phyloP scores from a whole-genome alignment of 2,888 invertebrate genomes.

The Melangyna quadrimaculata region DNA sequence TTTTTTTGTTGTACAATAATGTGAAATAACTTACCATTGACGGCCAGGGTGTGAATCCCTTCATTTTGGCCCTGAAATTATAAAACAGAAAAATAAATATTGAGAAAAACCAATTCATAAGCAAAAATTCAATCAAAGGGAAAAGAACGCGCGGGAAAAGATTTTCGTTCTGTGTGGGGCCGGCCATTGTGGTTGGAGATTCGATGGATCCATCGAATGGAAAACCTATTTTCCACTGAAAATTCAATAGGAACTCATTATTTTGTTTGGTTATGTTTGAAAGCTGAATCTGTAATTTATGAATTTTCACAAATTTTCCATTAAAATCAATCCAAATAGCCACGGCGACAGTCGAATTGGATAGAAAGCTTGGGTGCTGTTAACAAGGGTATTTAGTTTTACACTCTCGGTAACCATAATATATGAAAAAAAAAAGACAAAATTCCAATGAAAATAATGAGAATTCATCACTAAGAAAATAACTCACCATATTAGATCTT shows the following conservation, averaged over 20 bases:
- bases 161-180: conserved; percentile 19
- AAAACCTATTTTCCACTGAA: neutral
- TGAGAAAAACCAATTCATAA: neutral
- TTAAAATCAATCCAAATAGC: conserved; percentile 20
- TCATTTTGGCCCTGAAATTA: conserved; percentile 97
- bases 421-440: neutral
- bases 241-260: neutral
- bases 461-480: neutral
- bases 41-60: conserved; percentile 98
- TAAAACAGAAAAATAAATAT: conserved; percentile 75
- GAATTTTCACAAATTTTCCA: conserved; percentile 4
- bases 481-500: conserved; percentile 79
- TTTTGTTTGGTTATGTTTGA: neutral
- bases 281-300: neutral
- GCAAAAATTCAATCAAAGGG: conserved; percentile 13
- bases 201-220: neutral
- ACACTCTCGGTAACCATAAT: conserved; percentile 33
- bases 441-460: neutral
- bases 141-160: conserved; percentile 66
- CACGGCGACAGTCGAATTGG: conserved; percentile 54
- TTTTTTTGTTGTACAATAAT: neutral
- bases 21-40: conserved; percentile 91
- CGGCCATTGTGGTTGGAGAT: conserved; percentile 54
- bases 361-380: conserved; percentile 59
- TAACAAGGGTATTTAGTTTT: neutral